Base-by-base conservation (phyloP, 2,888 invertebrate species). In the Sarcophaga carnaria region DNA sequence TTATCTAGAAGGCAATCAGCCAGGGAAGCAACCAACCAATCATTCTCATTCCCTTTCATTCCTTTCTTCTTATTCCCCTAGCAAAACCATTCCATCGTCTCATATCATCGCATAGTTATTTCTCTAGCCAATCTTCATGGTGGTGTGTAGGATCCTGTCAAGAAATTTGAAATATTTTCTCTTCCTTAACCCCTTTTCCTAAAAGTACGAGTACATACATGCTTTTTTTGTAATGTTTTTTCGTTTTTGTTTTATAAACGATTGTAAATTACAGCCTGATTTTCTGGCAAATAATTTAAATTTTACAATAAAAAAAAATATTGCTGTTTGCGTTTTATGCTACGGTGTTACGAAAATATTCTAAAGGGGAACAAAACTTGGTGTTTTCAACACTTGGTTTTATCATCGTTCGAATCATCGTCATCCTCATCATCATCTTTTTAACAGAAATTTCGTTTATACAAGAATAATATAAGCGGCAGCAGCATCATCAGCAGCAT, bases 201-300 rank as follows among this genome's bases (percentile, higher is more conserved):
- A 37, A 64, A 54, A 54, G 22, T 1, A 22, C 22, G 22, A 22
- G 22, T 22, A 22, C 22, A 3, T 54, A 0, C 3, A 14, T 54
- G 47, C 25, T 49, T 17, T 10, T 63, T 37, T 37, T 37, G 37
- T 37, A 37, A 25, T 70, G 3, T 63, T 45, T 59, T 62, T 47
- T 27, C n/a, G 25, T 37, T 37, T 37, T 37, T 37, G 10, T 37
- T 22, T 71, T 80, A 63, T 79, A 87, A 80, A 81, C 66, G 74
- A 84, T 81, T 87, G 84, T 79, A 87, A 84, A 84, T 87, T 87
- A 64, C 71, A 71, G 49, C 62, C 72, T 72, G 76, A 84, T 87
- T 87, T 87, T 81, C 78, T 75, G 79, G 87, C 84, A 84, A 87
- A 87, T 87, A 84, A 82, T 87, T 84, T 17, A 80, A 79, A 82